Evolutionary conservation across 2,113 vertebrate genomes (phyloP), one percentile per base, ranked within the genome.

Genomic region (Anhinga rufa): DNA sequence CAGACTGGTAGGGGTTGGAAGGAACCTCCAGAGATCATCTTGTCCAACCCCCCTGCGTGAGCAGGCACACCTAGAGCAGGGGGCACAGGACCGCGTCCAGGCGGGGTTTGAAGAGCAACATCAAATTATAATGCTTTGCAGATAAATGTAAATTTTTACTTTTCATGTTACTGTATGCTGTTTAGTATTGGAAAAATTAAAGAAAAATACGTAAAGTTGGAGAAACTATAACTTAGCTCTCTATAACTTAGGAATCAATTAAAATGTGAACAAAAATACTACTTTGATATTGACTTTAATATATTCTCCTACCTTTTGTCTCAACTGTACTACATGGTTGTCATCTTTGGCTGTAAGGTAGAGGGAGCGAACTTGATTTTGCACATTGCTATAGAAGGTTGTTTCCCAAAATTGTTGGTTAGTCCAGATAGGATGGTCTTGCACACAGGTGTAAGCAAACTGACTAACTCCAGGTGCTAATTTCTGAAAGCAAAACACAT

Each of bases 341-440:
- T 99, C 98, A 42, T 98, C 98, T 48, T 98, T 98, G 49, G 98
- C 92, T 88, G 98, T 99, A 21, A 99, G 98, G 97, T 99, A 99
- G 75, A 99, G 98, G 46, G 98, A 97, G 42, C 99, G 98, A 97
- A 99, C 99, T 96, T 99, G 99, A 90, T 98, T 98, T 91, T 99
- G 99, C 42, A 99, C 99, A 4, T 99, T 99, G 68, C 98, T 99
- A 64, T 99, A 99, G 97, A 99, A 99, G 21, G 99, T 99, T 85
- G 99, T 98, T 97, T 99, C 99, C 99, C 99, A 99, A 94, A 99
- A 99, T 82, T 99, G 99, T 90, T 99, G 99, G 97, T 98, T 99
- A 90, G 99, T 98, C 99, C 99, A 99, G 84, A 99, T 98, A 49
- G 99, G 98, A 97, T 99, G 99, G 91, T 99, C 99, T 94, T 99